Conservation (phyloP, 2,113 vertebrate species). For the Limanda limanda region DNA sequence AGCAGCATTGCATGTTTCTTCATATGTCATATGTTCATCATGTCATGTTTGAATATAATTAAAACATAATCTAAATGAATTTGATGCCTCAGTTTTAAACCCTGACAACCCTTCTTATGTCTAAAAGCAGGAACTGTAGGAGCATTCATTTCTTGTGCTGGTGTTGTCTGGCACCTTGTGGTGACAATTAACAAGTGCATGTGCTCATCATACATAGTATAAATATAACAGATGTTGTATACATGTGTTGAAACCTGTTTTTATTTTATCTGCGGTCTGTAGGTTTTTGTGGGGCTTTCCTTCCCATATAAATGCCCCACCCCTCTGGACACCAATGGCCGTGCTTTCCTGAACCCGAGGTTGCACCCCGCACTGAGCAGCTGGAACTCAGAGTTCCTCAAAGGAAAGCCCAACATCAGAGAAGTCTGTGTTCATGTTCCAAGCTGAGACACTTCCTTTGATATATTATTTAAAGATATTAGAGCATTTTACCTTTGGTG, state of each 20-base stretch:
- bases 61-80: background rate
- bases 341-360: slow-evolving; percentile 91
- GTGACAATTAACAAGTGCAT: slow-evolving; percentile 37
- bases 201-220: slow-evolving; percentile 18
- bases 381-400: slow-evolving; percentile 93
- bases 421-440: slow-evolving; percentile 79
- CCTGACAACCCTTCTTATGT: background rate
- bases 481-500: background rate
- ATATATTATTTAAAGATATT: background rate
- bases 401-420: slow-evolving; percentile 90
- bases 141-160: background rate
- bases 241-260: background rate
- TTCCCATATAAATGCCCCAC: slow-evolving; percentile 93
- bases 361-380: slow-evolving; percentile 91
- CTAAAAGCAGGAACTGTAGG: background rate
- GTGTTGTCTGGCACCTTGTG: slow-evolving; percentile 48
- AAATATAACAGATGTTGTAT: background rate
- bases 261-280: slow-evolving; percentile 62
- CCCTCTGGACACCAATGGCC: slow-evolving; percentile 92
- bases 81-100: background rate
- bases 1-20: no score
- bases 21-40: no score
- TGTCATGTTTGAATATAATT: no score
- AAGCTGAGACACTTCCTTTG: background rate
- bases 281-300: slow-evolving; percentile 88